These are phyloP conservation scores for Tretioscincus oriximinensis DNA, from an alignment of 2,113 vertebrate species.

Conservation along the genomic window DNA sequence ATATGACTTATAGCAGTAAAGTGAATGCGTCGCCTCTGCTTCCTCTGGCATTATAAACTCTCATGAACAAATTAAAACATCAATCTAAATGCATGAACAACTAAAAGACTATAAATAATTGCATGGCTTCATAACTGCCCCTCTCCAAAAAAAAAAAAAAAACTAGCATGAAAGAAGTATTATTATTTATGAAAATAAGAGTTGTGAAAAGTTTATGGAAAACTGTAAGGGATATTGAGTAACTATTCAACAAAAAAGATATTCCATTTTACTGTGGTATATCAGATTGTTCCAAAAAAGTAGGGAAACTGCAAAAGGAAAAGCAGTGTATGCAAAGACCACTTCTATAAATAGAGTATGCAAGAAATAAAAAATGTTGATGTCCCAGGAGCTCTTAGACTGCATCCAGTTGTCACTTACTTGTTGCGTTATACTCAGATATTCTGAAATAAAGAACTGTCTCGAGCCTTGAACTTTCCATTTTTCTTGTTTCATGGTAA, in stretches of 20 bases:
- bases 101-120: neutral
- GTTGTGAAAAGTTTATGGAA: neutral
- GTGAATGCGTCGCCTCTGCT: neutral
- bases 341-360: too few species aligned
- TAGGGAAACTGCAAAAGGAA: neutral
- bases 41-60: neutral
- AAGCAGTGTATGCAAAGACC: neutral
- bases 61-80: constrained; percentile 1
- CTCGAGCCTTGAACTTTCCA: too few species aligned
- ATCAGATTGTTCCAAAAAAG: neutral
- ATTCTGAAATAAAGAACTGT: too few species aligned
- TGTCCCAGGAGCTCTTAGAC: too few species aligned
- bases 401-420: too few species aligned
- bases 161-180: neutral
- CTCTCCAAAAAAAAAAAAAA: neutral
- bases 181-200: neutral
- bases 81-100: neutral
- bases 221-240: neutral
- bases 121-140: neutral
- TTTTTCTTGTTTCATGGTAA: too few species aligned
- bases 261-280: neutral
- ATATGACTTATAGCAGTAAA: neutral
- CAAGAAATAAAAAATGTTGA: too few species aligned
- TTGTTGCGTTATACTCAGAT: too few species aligned
- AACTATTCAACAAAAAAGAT: neutral